Base-by-base conservation (phyloP, 1,140 invertebrate genomes). In the Branchinecta lynchi region DNA sequence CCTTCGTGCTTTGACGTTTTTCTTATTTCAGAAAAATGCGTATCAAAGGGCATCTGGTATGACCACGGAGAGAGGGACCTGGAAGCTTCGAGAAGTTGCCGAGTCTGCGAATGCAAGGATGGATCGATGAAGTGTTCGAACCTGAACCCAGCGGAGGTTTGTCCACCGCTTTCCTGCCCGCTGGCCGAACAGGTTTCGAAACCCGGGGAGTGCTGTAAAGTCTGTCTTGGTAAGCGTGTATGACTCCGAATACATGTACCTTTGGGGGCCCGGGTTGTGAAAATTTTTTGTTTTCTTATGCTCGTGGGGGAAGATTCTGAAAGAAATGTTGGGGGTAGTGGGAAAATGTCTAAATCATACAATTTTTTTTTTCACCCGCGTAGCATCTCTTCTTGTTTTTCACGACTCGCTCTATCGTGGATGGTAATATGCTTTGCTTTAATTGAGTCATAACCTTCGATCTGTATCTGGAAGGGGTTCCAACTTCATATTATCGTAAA, bases 161-260 rank as follows among this genome's bases (percentile, higher is more conserved):
- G 92, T 81, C 90, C 91, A 43, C 80, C 83, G 72, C 81, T 94
- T 70, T 82, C 86, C n/a, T 95, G 92, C 82, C 85, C 87, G 68
- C 79, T 82, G 32, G 82, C 84, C 51, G 83, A 91, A 75, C 88
- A 90, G 78, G 86, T 93, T 74, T 84, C 84, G 73, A 87, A 90
- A 51, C 85, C 87, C 43, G 89, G 87, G 68, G 86, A 93, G 77
- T 95, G 92, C 79, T 95, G 91, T 81, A 90, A 90, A 78, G 89
- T 91, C 76, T 95, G 92, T 79, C 86, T 86, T 82, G 90, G 90
- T 92, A 82, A 75, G 75, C 71, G 60, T 60, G 5, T 66, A 51
- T 68, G n/a, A 32, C 32, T 32, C 32, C 5, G 32, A 32, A 32
- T 32, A 32, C 32, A 3, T 32, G 32, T 32, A 32, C 32, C 5